A percentile compares a stretch with the other conserved stretches of the same genome.
Conservation (phyloP, 2,113 vertebrate genomes). For the Megatriorchis doriae region DNA sequence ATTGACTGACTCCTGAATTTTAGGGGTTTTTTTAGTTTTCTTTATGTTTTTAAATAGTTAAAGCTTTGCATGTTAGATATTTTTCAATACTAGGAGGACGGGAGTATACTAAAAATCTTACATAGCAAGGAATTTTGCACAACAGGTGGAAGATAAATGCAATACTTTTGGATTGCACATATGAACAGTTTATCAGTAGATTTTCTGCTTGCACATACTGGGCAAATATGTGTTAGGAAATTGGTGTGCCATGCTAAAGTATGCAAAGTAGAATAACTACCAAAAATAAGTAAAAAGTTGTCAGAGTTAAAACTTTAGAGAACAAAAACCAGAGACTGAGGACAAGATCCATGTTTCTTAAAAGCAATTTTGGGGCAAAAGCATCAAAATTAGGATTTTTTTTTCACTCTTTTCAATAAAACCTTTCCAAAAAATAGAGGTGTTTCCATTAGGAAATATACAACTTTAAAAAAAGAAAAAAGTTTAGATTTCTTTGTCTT, state of each 20-base stretch:
- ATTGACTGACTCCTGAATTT: background rate
- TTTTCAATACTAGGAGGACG: background rate
- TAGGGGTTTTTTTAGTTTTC: background rate
- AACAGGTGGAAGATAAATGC: background rate
- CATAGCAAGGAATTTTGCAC: background rate
- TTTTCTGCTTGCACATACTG: background rate
- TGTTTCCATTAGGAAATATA: background rate
- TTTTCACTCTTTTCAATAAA: background rate
- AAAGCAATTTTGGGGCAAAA: background rate
- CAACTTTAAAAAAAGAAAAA: background rate
- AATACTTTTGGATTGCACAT: background rate
- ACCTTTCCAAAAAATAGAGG: rapidly evolving
- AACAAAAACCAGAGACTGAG: background rate
- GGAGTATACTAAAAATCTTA: background rate
- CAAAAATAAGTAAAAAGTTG: background rate
- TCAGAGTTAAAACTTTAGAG: background rate
- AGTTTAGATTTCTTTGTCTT: background rate
- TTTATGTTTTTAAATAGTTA: background rate
- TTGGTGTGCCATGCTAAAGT: background rate
- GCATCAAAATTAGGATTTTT: background rate
- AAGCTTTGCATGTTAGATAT: background rate
- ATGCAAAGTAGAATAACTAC: background rate
- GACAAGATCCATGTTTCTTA: background rate
- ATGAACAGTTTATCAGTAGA: background rate
- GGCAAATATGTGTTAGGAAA: background rate